Base-by-base conservation (phyloP, 2,113 vertebrate genomes). In the Microcebus tavaratra region DNA sequence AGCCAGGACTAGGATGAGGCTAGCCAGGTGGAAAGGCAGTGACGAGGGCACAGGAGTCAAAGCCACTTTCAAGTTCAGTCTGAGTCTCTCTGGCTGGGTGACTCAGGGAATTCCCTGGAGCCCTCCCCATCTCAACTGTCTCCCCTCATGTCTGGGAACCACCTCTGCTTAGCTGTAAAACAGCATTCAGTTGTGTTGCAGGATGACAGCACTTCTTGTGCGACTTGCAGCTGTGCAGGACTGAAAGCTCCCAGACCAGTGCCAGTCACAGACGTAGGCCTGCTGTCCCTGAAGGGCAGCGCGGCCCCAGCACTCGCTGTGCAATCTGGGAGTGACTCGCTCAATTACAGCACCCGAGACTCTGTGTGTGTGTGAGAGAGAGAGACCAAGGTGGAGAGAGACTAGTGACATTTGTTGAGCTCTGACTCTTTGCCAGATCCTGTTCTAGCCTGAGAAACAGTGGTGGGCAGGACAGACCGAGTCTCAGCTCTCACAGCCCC, bases 261-360 rank as follows among this genome's bases (percentile, higher is more conserved):
- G 3, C 17, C 39, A 6, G 48, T 34, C 31, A 36, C 3, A 27
- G 12, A 4, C 4, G 21, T 4, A 48, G 25, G 45, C 42, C 18
- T 2, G 0, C 29, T n/a, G 0, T 18, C 31, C 13, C 6, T 2
- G 0, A 45, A 2, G 34, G 48, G 27, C 31, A 9, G 27, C 6
- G 34, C 15, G 5, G 34, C 45, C 87, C 29, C 0, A 0, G 72
- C 7, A 39, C 39, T 53, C 2, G 0, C 27, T 42, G 21, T 4
- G 8, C 13, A 65, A 73, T 12, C 10, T 36, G 13, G 42, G 67
- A 39, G 36, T 1, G n/a, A 25, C 34, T 65, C 63, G 25, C 65
- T 61, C 21, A 4, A 0, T 9, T 2, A 18, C 17, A 17, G 45
- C 45, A 57, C 20, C 31, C 4, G 3, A 55, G 45, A 18, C n/a